Percentiles rank a stretch among this genome's conserved stretches.
These are phyloP conservation scores for Acanthacorydalis orientalis DNA, from an alignment of 2,888 invertebrate species.

Conservation along the genomic window DNA sequence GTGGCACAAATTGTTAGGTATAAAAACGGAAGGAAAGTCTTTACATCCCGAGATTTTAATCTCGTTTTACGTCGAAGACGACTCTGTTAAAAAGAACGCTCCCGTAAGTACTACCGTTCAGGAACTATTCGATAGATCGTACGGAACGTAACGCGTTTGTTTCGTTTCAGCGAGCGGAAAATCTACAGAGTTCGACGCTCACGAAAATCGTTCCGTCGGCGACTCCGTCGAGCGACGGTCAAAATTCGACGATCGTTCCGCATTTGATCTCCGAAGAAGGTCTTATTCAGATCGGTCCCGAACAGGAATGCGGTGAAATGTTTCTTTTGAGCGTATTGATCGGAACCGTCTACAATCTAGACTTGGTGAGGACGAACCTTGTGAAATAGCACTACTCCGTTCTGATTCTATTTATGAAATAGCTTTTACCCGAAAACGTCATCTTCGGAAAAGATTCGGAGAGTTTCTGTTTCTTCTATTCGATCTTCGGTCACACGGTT, in stretches of 20 bases:
- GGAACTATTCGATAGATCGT: not conserved
- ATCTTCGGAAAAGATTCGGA: constrained; percentile 10
- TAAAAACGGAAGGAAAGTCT: constrained; percentile 20
- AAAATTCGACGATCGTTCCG: constrained; percentile 6
- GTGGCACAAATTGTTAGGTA: constrained; percentile 23
- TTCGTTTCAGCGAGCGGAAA: not conserved
- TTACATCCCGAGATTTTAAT: constrained; percentile 23
- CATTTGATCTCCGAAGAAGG: constrained; percentile 17
- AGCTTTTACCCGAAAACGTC: constrained; percentile 7
- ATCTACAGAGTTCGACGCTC: not conserved
- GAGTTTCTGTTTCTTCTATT: constrained; percentile 17
- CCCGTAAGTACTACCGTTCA: not conserved
- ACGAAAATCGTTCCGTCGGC: not conserved
- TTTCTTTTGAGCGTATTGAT: constrained; percentile 34
- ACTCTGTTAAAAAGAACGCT: not conserved
- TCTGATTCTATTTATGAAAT: not conserved
- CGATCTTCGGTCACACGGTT: constrained; percentile 20
- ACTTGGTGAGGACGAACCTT: constrained; percentile 19
- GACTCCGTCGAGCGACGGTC: not conserved
- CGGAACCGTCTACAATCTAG: constrained; percentile 31
- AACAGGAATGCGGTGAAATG: constrained; percentile 17
- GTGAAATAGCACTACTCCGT: not conserved
- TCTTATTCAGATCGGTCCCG: constrained; percentile 23
- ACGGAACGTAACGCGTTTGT: not conserved
- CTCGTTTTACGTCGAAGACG: constrained; percentile 21